Percentiles rank a stretch among this genome's conserved stretches.
phyloP scores from a whole-genome alignment of 1,140 invertebrate species.

The Pteromalus puparum region DNA sequence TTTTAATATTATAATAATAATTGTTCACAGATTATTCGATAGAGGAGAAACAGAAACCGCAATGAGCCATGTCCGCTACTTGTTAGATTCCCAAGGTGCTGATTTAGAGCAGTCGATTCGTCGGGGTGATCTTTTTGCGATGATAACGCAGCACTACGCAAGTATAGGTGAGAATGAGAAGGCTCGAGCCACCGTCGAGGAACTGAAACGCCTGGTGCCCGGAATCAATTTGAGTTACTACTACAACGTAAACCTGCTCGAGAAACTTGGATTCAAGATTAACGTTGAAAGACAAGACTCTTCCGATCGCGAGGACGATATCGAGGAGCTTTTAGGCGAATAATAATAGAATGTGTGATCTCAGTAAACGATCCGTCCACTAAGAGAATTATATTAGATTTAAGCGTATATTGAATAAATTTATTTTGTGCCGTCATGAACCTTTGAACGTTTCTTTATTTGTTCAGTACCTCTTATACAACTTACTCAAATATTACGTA shows the following conservation, averaged over 20 bases:
- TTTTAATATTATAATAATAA: conserved; percentile 20
- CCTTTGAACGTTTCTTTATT: conserved; percentile 14
- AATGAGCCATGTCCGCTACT: conserved; percentile 76
- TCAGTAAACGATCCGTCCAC: conserved; percentile 27
- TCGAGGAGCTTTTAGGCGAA: conserved; percentile 71
- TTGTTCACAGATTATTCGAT: conserved; percentile 71
- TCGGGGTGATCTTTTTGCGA: conserved; percentile 76
- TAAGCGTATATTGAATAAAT: conserved; percentile 34
- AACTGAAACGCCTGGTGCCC: conserved; percentile 68
- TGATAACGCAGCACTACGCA: conserved; percentile 75
- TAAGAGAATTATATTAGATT: neutral
- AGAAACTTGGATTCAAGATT: conserved; percentile 69
- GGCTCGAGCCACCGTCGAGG: conserved; percentile 67
- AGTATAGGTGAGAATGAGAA: conserved; percentile 70
- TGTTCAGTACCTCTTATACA: neutral
- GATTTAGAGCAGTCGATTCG: conserved; percentile 76
- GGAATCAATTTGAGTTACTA: conserved; percentile 73
- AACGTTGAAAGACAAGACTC: conserved; percentile 66
- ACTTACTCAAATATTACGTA: neutral
- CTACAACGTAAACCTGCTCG: conserved; percentile 66
- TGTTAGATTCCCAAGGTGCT: conserved; percentile 74
- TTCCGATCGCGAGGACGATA: conserved; percentile 70
- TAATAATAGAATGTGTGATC: conserved; percentile 15
- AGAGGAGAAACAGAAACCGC: conserved; percentile 75
- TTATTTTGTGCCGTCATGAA: conserved; percentile 15